A percentile compares a stretch with the other conserved stretches of the same genome.
These are phyloP conservation scores for Ichneumon xanthorius DNA, from an alignment of 2,888 invertebrate genomes.

Conservation along the genomic window DNA sequence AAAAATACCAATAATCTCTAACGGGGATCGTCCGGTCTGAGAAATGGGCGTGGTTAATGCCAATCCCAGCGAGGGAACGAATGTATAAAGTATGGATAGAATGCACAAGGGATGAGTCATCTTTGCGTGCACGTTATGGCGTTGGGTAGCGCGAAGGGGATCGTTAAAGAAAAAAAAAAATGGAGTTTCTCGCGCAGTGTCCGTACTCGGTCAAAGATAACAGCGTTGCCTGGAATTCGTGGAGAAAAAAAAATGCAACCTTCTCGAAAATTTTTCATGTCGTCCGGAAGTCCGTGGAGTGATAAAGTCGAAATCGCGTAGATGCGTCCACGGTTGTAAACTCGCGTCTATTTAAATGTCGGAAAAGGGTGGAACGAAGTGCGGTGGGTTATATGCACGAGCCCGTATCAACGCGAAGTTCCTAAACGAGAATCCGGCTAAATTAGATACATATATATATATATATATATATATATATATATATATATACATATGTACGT, in stretches of 20 bases:
- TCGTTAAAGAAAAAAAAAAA: not conserved
- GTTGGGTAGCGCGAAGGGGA: slow-evolving; percentile 13
- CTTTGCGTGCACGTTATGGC: slow-evolving; percentile 19
- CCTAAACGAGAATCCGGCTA: slow-evolving; percentile 37
- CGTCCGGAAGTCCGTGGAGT: not conserved
- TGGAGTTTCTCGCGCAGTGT: too few relatives aligned
- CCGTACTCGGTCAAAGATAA: too few relatives aligned
- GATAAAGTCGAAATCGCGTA: not conserved
- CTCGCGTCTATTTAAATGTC: not conserved
- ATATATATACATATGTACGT: too few relatives aligned
- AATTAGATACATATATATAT: slow-evolving; percentile 47
- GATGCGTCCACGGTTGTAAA: not conserved
- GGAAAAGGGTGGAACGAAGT: not conserved
- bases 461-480: not conserved
- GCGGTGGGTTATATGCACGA: slow-evolving; percentile 23
- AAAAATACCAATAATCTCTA: slow-evolving; percentile 24
- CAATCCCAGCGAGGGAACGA: slow-evolving; percentile 37
- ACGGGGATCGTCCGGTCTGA: slow-evolving; percentile 11
- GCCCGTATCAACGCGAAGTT: slow-evolving; percentile 46
- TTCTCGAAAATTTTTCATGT: slow-evolving; percentile 1
- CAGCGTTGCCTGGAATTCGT: not conserved
- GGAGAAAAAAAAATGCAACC: not conserved
- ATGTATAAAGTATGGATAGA: slow-evolving; percentile 22
- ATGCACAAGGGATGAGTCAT: slow-evolving; percentile 32
- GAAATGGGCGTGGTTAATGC: slow-evolving; percentile 45